These are phyloP conservation scores for Calyptomena viridis DNA, from an alignment of 2,113 vertebrate species.

Conservation along the genomic window DNA sequence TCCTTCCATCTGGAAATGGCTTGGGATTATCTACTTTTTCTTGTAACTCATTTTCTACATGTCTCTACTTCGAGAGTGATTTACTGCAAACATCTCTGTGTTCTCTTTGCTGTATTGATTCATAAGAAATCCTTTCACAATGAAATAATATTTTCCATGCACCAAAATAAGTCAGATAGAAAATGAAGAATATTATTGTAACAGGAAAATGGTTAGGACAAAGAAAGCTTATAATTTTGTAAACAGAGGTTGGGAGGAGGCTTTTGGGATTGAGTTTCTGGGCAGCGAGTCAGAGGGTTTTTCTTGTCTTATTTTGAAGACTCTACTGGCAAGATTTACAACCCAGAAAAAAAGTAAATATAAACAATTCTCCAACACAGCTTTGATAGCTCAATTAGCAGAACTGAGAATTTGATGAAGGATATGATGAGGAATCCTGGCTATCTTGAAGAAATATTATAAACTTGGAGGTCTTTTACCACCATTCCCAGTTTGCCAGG, in stretches of 20 bases:
- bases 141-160: slow-evolving; percentile 77
- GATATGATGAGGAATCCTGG: background rate
- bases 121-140: slow-evolving; percentile 65
- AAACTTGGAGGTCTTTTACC: background rate
- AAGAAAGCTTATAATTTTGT: slow-evolving; percentile 79
- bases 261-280: slow-evolving; percentile 58
- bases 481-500: background rate
- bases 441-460: background rate
- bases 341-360: slow-evolving; percentile 31
- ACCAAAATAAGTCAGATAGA: slow-evolving; percentile 46
- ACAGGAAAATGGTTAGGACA: slow-evolving; percentile 72
- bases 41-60: slow-evolving; percentile 46
- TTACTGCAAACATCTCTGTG: slow-evolving; percentile 58
- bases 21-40: slow-evolving; percentile 61
- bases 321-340: slow-evolving; percentile 29
- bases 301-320: slow-evolving; percentile 61
- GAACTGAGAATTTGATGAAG: background rate
- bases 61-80: slow-evolving; percentile 46
- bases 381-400: slow-evolving; percentile 25
- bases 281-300: slow-evolving; percentile 57
- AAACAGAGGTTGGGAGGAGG: slow-evolving; percentile 75
- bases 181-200: slow-evolving; percentile 69
- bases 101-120: slow-evolving; percentile 64
- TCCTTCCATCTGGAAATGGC: slow-evolving; percentile 63
- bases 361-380: background rate